Evolutionary conservation across 2,113 vertebrate species (phyloP), one percentile per base, ranked within the genome.

Genomic region (Saimiri boliviensis): DNA sequence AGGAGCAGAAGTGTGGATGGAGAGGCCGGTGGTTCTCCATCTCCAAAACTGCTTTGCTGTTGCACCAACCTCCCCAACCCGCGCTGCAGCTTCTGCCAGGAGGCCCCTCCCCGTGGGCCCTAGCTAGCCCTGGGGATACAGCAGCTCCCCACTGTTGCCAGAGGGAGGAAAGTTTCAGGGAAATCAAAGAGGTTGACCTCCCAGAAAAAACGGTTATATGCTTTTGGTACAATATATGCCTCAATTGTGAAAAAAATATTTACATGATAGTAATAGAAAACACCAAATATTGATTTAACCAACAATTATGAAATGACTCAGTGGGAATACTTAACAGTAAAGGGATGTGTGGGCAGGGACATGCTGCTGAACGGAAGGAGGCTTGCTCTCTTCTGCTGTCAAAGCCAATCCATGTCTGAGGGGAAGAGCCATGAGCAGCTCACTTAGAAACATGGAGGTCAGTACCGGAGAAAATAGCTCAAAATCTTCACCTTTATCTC

Each of bases 321-420:
- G 8, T 16, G 21, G 35, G n/a, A 37, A 7, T 1, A 14, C 40
- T 47, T 14, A 14, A 3, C 13, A 19, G 5, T 10, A 19, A 54
- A 4, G 19, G 45, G 3, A 25, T 27, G 5, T 4, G 21, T 25
- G 52, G 14, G 79, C 19, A 14, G 35, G 12, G 49, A 11, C 52
- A 3, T 2, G 7, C 52, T 10, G 56, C 7, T n/a, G 20, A 1
- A 17, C 5, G 11, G 17, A 3, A 30, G 13, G 4, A 27, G 35
- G 17, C 2, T 7, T 9, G 11, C 14, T 40, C 47, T 66, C 27
- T 9, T 8, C 56, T 35, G 14, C 6, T 19, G 0, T 1, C 9
- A 19, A 25, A 11, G 42, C 27, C 73, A 27, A 30, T 23, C 1
- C 17, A 8, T 3, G 30, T 42, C 19, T 1, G 19, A 11, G 35